phyloP scores from a whole-genome alignment of 1,140 invertebrate species.

The Acromyrmex heyeri region DNA sequence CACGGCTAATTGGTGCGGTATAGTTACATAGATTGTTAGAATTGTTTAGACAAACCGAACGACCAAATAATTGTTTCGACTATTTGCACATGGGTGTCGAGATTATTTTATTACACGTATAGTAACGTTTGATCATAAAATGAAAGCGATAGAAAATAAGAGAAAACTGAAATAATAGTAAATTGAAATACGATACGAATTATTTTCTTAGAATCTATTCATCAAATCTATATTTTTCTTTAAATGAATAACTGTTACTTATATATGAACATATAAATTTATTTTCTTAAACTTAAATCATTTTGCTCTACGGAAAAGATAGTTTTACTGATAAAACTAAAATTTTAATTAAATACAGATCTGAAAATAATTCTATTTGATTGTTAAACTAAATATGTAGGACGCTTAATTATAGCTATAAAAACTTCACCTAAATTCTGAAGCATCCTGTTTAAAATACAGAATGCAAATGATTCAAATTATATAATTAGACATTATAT shows the following conservation, averaged over 20 bases:
- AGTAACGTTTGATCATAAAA: neutral
- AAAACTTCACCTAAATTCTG: no score
- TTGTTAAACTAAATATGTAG: no score
- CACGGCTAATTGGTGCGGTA: constrained; percentile 31
- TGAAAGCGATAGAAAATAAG: neutral
- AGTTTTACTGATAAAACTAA: no score
- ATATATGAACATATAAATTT: neutral
- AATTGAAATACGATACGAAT: neutral
- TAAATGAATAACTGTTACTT: neutral
- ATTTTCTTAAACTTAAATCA: no score
- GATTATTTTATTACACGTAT: constrained; percentile 10
- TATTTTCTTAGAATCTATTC: neutral
- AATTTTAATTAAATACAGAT: no score
- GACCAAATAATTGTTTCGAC: constrained; percentile 35
- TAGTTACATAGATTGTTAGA: constrained; percentile 42
- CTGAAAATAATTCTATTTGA: no score
- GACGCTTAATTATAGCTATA: no score
- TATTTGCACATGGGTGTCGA: constrained; percentile 20
- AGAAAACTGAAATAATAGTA: neutral
- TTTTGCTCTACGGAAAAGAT: no score
- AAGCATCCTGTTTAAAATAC: no score
- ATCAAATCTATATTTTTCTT: neutral
- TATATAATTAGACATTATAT: no score
- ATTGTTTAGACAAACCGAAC: constrained; percentile 29
- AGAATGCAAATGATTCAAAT: no score